Evolutionary conservation across 1,140 invertebrate species (phyloP).

Genomic region (Lordiphosa clarofinis): DNA sequence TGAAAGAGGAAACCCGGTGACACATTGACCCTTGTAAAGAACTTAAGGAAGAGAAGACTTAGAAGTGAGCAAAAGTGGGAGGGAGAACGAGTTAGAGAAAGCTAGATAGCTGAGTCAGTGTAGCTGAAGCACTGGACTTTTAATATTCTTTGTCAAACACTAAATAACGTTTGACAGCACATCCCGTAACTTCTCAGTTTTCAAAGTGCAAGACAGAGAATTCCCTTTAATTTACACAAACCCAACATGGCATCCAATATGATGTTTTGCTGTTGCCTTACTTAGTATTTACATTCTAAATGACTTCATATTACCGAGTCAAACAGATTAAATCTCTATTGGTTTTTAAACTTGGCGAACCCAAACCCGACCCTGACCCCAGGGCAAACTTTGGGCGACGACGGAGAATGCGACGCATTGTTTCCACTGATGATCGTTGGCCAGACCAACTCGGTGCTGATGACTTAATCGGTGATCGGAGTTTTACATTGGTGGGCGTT

Average conservation of each 20-base stretch:
- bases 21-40: neutral
- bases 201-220: too few relatives aligned
- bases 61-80: too few relatives aligned
- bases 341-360: slow-evolving; percentile 28
- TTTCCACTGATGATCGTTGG: slow-evolving; percentile 38
- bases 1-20: neutral
- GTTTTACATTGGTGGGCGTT: slow-evolving; percentile 53
- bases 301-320: slow-evolving; percentile 46
- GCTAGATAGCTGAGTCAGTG: too few relatives aligned
- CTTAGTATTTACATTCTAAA: slow-evolving; percentile 38
- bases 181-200: too few relatives aligned
- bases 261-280: neutral
- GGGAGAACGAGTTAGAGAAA: too few relatives aligned
- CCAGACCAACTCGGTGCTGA: slow-evolving; percentile 37
- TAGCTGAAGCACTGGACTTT: too few relatives aligned
- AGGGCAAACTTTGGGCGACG: slow-evolving; percentile 32
- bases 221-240: too few relatives aligned
- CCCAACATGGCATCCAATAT: too few relatives aligned
- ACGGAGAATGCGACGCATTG: slow-evolving; percentile 51
- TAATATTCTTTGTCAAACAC: too few relatives aligned
- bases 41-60: too few relatives aligned
- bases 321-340: slow-evolving; percentile 47
- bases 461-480: slow-evolving; percentile 65
- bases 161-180: too few relatives aligned
- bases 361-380: slow-evolving; percentile 48